Evolutionary conservation across 1,140 invertebrate species (phyloP).

Genomic region (Chionoecetes opilio): DNA sequence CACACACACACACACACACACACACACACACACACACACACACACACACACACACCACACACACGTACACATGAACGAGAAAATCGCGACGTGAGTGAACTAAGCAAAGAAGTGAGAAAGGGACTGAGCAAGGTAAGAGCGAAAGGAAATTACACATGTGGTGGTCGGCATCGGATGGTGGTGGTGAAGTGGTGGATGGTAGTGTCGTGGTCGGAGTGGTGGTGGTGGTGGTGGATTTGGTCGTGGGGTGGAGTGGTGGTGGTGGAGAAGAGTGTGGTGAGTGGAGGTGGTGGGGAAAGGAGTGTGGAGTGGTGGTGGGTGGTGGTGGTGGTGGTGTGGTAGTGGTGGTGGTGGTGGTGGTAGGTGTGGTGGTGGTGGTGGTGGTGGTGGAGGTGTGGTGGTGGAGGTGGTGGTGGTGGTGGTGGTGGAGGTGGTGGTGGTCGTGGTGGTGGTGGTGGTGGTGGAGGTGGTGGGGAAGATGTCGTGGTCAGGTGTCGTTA

Average conservation of each 20-base stretch:
- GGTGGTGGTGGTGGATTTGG: no score
- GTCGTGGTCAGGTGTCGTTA: not conserved
- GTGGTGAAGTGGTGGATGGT: no score
- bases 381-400: no score
- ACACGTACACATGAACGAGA: no score
- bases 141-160: not conserved
- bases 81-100: no score
- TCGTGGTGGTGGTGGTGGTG: not conserved
- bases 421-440: no score
- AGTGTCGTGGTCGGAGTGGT: no score
- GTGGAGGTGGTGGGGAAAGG: no score
- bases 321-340: not conserved
- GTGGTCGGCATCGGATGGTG: no score
- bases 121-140: not conserved
- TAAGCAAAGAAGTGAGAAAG: not conserved
- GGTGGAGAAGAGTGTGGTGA: not conserved
- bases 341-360: not conserved
- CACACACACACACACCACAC: no score
- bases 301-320: not conserved
- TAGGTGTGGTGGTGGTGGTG: no score
- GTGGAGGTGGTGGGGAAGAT: not conserved
- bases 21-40: not conserved
- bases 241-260: not conserved
- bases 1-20: constrained; percentile 25
- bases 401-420: no score